Evolutionary conservation across 2,797 vertebrate species (phyloP).

Genomic region (Manis pentadactyla): DNA sequence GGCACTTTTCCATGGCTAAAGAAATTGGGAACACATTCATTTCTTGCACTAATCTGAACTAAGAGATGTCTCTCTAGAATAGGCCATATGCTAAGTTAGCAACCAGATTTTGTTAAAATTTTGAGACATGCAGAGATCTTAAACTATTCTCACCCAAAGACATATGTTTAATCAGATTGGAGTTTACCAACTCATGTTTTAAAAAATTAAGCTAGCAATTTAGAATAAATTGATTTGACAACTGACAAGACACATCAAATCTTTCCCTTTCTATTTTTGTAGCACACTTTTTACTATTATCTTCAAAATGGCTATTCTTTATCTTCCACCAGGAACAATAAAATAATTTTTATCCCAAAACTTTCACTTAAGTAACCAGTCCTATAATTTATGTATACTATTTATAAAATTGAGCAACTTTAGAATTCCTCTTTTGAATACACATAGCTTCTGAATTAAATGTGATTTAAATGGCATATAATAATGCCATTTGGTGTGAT

Average conservation of each 20-base stretch:
- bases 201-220: constrained; percentile 49
- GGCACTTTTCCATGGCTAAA: not conserved
- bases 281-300: not conserved
- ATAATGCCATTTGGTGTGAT: constrained; percentile 1
- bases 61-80: not conserved
- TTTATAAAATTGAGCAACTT: not conserved
- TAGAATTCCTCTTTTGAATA: constrained; percentile 18
- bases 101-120: constrained; percentile 33
- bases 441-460: not conserved
- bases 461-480: constrained; percentile 2
- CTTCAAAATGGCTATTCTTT: not conserved
- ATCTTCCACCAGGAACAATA: not conserved
- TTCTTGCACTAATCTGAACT: not conserved
- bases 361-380: constrained; percentile 8
- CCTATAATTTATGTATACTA: not conserved
- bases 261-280: constrained; percentile 29
- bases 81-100: constrained; percentile 12
- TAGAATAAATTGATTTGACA: constrained; percentile 51
- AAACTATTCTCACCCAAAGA: constrained; percentile 41
- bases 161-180: constrained; percentile 36
- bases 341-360: not conserved
- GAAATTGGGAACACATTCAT: not conserved
- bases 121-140: constrained; percentile 35
- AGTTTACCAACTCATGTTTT: constrained; percentile 41
- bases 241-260: not conserved